These are phyloP conservation scores for Acridotheres tristis DNA, from an alignment of 2,797 vertebrate species.

Conservation along the genomic window DNA sequence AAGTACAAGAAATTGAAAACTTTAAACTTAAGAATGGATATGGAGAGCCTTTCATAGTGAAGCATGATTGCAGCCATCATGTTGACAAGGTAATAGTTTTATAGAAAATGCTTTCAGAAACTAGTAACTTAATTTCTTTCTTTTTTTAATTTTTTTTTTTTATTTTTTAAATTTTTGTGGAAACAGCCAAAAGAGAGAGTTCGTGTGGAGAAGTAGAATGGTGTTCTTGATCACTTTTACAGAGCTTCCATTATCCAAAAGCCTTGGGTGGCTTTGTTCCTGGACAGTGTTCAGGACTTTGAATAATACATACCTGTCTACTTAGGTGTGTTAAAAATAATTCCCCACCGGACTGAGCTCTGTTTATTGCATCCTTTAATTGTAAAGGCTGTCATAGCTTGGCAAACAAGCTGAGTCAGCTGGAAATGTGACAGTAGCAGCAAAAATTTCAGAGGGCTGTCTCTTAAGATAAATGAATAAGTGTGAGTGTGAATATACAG, in stretches of 20 bases:
- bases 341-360: slow-evolving; percentile 31
- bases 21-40: slow-evolving; percentile 72
- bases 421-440: slow-evolving; percentile 28
- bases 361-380: slow-evolving; percentile 24
- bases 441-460: slow-evolving; percentile 35
- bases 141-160: neutral
- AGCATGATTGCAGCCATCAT: slow-evolving; percentile 80
- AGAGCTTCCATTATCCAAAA: slow-evolving; percentile 81
- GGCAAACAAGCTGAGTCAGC: slow-evolving; percentile 37
- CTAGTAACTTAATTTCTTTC: slow-evolving; percentile 69
- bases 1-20: slow-evolving; percentile 85
- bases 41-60: slow-evolving; percentile 75
- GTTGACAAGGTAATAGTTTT: slow-evolving; percentile 78
- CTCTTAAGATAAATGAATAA: neutral
- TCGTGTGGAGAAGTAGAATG: slow-evolving; percentile 76
- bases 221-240: slow-evolving; percentile 77
- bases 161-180: slow-evolving; percentile 16
- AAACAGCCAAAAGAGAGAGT: slow-evolving; percentile 72
- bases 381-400: slow-evolving; percentile 35
- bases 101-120: slow-evolving; percentile 72
- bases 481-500: neutral
- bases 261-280: slow-evolving; percentile 59
- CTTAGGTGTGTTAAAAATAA: slow-evolving; percentile 41
- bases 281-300: slow-evolving; percentile 59
- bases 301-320: slow-evolving; percentile 22